Percentiles rank a stretch among this genome's conserved stretches.
Conservation (phyloP, 2,888 invertebrate genomes). For the Brachypterus glaber region DNA sequence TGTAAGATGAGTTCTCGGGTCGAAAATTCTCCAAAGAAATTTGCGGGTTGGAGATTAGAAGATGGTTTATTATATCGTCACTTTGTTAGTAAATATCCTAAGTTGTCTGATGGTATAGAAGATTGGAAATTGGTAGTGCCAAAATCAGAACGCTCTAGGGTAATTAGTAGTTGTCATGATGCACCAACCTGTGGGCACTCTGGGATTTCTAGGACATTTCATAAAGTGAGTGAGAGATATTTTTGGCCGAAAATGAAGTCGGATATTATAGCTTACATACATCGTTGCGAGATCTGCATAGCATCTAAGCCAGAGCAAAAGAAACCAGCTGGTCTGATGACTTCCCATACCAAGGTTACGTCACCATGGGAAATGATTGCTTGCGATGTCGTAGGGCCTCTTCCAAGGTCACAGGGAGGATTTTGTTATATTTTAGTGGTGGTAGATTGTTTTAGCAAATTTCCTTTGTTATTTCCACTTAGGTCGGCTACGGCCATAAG, state of each 20-base stretch:
- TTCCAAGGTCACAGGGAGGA: conserved; percentile 15
- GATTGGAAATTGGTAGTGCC: conserved; percentile 11
- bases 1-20: too few species aligned
- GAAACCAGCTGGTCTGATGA: conserved; percentile 12
- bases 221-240: conserved; percentile 1
- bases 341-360: conserved; percentile 5
- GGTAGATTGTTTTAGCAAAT: conserved; percentile 18
- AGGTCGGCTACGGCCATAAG: conserved; percentile 11
- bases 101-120: neutral
- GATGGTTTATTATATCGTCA: too few species aligned
- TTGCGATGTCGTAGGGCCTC: conserved; percentile 15
- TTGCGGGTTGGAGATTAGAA: too few species aligned
- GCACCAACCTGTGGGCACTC: conserved; percentile 11
- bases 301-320: conserved; percentile 13
- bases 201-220: conserved; percentile 10
- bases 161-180: conserved; percentile 11
- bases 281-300: conserved; percentile 7
- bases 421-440: conserved; percentile 15
- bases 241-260: conserved; percentile 13
- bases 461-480: conserved; percentile 14
- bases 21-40: too few species aligned
- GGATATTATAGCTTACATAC: conserved; percentile 9
- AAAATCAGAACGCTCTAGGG: conserved; percentile 4
- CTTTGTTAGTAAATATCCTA: too few species aligned
- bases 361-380: conserved; percentile 14